A percentile compares a stretch with the other conserved stretches of the same genome.
Conservation (phyloP, 2,113 vertebrate species). For the Trematocara nigrifrons region DNA sequence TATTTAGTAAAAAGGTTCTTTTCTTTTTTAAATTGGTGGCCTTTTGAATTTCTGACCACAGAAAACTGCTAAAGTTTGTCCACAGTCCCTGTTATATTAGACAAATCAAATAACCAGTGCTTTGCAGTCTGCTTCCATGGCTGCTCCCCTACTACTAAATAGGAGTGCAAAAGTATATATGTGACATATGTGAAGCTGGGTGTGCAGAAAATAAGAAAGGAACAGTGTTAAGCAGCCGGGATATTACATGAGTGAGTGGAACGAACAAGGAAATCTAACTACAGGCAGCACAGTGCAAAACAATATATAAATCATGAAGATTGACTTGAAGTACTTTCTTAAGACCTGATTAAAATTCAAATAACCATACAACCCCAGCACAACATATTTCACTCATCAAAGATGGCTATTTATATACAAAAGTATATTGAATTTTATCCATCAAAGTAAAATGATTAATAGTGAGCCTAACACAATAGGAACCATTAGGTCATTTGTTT, state of each 20-base stretch:
- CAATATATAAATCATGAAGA: not conserved
- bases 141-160: not conserved
- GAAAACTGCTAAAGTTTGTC: not conserved
- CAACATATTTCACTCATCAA: not conserved
- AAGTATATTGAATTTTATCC: not conserved
- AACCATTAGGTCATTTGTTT: not conserved
- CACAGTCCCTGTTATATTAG: accelerated
- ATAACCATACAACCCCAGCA: not conserved
- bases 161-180: not conserved
- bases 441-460: not conserved
- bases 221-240: not conserved
- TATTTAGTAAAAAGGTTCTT: not conserved
- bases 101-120: not conserved
- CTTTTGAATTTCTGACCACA: not conserved
- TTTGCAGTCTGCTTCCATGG: not conserved
- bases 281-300: not conserved
- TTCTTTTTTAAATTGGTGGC: not conserved
- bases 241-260: not conserved
- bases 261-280: not conserved
- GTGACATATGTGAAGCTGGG: not conserved
- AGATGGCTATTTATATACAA: not conserved
- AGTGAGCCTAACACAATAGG: not conserved
- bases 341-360: not conserved
- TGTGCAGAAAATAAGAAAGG: not conserved
- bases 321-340: not conserved